Conservation (phyloP, 2,888 invertebrate genomes). For the Catocala fraxini region DNA sequence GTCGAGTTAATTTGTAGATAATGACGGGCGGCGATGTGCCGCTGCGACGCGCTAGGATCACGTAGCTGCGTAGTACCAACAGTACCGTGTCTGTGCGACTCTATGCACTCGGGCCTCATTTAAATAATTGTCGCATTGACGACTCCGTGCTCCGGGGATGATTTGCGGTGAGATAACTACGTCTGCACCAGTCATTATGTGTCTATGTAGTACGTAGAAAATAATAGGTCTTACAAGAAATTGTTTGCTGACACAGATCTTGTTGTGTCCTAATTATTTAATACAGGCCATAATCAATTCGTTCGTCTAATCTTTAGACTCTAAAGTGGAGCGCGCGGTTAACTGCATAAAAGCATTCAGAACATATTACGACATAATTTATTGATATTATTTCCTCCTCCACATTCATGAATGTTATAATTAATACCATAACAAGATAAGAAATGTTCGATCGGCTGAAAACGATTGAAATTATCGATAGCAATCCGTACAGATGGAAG, state of each 20-base stretch:
- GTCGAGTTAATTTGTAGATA: constrained; percentile 70
- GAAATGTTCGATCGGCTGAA: constrained; percentile 53
- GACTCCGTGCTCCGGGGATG: constrained; percentile 56
- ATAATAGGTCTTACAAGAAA: constrained; percentile 33
- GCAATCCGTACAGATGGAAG: constrained; percentile 62
- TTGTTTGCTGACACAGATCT: constrained; percentile 41
- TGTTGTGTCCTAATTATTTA: constrained; percentile 30
- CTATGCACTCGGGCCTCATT: constrained; percentile 70
- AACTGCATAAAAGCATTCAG: constrained; percentile 17
- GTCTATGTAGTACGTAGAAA: constrained; percentile 41
- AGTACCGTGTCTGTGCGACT: constrained; percentile 63
- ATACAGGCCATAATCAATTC: constrained; percentile 16
- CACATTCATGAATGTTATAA: constrained; percentile 52
- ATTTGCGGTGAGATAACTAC: constrained; percentile 61
- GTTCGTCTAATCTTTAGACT: too few species aligned
- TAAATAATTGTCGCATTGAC: constrained; percentile 75
- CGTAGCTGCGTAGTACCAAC: constrained; percentile 80
- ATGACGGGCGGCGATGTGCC: constrained; percentile 68
- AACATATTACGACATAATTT: constrained; percentile 35
- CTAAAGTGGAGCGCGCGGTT: constrained; percentile 17
- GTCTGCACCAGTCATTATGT: constrained; percentile 46
- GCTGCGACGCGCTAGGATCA: constrained; percentile 71
- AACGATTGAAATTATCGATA: constrained; percentile 62
- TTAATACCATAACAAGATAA: constrained; percentile 57
- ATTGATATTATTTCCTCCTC: constrained; percentile 47